Conservation (phyloP, 2,888 invertebrate genomes). For the Drosophila barbarae region DNA sequence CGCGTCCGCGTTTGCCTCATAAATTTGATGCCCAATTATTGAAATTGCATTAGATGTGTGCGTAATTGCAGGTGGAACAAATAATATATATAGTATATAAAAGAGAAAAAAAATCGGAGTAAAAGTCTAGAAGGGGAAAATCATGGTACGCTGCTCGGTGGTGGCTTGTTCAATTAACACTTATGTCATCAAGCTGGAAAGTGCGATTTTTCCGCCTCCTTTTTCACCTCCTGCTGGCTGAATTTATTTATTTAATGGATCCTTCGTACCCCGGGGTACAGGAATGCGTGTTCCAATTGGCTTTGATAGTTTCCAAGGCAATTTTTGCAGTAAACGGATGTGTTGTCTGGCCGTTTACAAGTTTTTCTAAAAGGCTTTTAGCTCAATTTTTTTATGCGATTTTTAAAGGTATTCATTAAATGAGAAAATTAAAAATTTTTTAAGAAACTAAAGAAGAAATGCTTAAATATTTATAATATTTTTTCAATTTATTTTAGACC, state of each 20-base stretch:
- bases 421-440: neutral
- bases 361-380: neutral
- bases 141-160: neutral
- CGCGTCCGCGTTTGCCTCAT: slow-evolving; percentile 60
- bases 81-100: neutral
- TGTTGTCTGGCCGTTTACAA: slow-evolving; percentile 16
- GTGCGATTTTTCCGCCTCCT: slow-evolving; percentile 26
- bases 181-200: slow-evolving; percentile 45
- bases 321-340: slow-evolving; percentile 14
- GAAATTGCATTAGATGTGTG: slow-evolving; percentile 72
- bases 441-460: neutral
- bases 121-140: slow-evolving; percentile 25
- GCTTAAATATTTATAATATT: neutral
- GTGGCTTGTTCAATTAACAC: slow-evolving; percentile 70
- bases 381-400: neutral
- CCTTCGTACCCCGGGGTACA: neutral
- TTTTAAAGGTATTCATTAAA: neutral
- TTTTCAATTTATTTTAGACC: neutral
- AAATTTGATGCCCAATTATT: slow-evolving; percentile 77
- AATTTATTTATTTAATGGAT: slow-evolving; percentile 57
- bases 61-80: slow-evolving; percentile 56
- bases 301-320: neutral
- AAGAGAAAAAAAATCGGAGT: neutral
- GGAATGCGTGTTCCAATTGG: slow-evolving; percentile 1
- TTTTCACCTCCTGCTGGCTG: slow-evolving; percentile 75